phyloP scores from a whole-genome alignment of 2,797 vertebrate genomes.

The Pseudomugil tenellus region DNA sequence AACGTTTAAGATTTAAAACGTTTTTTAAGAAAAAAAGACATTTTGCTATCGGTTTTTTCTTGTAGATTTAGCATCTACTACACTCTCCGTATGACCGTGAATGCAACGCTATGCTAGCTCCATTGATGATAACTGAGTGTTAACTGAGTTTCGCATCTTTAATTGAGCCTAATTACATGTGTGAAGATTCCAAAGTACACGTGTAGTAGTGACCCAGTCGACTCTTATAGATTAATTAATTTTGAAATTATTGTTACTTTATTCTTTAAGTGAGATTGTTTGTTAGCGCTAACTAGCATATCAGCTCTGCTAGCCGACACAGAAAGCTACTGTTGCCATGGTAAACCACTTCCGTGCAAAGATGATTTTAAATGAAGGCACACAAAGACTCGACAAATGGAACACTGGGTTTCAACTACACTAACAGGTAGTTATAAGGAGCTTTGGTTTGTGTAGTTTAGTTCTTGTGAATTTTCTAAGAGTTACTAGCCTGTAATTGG shows the following conservation, averaged over 20 bases:
- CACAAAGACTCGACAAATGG: not conserved
- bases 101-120: constrained; percentile 22
- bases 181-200: not conserved
- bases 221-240: not conserved
- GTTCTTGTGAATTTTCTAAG: not conserved
- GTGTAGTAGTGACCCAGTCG: not conserved
- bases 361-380: not conserved
- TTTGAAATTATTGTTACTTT: not conserved
- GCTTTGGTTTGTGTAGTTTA: not conserved
- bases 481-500: not conserved
- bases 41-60: not conserved
- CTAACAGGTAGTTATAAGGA: constrained; percentile 17
- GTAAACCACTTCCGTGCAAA: not conserved
- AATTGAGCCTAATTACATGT: not conserved
- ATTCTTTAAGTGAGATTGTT: not conserved
- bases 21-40: no score
- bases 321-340: not conserved
- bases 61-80: accelerated
- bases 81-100: accelerated
- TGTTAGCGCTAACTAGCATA: constrained; percentile 22
- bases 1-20: no score
- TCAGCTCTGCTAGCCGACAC: constrained; percentile 7
- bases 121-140: not conserved
- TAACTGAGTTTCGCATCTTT: not conserved
- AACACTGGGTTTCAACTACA: not conserved